Conservation (phyloP, 2,113 vertebrate genomes). For the Hiodon alosoides region DNA sequence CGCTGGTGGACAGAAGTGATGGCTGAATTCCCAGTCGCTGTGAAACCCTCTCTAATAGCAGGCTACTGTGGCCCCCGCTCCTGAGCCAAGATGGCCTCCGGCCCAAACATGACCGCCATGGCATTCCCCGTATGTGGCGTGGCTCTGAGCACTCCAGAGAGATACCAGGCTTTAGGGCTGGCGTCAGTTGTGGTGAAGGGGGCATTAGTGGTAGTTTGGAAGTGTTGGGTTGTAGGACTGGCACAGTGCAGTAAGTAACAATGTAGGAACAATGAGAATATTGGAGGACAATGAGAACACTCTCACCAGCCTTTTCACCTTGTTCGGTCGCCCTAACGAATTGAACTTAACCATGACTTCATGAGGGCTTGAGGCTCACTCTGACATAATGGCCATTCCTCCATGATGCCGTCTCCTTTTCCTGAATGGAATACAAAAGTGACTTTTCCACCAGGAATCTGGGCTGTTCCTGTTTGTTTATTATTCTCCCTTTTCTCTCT, state of each 20-base stretch:
- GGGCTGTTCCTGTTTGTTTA: neutral
- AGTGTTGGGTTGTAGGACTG: too few relatives aligned
- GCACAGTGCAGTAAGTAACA: too few relatives aligned
- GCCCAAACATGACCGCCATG: slow-evolving; percentile 44
- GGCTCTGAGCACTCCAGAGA: neutral
- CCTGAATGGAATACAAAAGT: slow-evolving; percentile 13
- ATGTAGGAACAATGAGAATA: neutral
- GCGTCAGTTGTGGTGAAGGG: neutral
- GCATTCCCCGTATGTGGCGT: too few relatives aligned
- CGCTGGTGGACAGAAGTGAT: slow-evolving; percentile 7
- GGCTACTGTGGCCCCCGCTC: slow-evolving; percentile 2
- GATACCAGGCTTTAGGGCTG: neutral
- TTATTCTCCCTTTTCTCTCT: slow-evolving; percentile 19
- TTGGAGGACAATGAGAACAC: neutral
- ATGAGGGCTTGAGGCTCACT: slow-evolving; percentile 26
- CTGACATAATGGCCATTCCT: slow-evolving; percentile 17
- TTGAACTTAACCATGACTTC: neutral
- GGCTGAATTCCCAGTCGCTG: slow-evolving; percentile 21
- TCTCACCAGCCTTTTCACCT: too few relatives aligned
- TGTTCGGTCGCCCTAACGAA: too few relatives aligned
- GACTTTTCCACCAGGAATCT: neutral
- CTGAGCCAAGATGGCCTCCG: slow-evolving; percentile 34
- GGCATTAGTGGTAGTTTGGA: too few relatives aligned
- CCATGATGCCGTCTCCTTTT: slow-evolving; percentile 23
- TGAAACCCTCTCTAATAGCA: slow-evolving; percentile 41